Conservation (phyloP, 2,888 invertebrate species). For the Eulithis prunata region DNA sequence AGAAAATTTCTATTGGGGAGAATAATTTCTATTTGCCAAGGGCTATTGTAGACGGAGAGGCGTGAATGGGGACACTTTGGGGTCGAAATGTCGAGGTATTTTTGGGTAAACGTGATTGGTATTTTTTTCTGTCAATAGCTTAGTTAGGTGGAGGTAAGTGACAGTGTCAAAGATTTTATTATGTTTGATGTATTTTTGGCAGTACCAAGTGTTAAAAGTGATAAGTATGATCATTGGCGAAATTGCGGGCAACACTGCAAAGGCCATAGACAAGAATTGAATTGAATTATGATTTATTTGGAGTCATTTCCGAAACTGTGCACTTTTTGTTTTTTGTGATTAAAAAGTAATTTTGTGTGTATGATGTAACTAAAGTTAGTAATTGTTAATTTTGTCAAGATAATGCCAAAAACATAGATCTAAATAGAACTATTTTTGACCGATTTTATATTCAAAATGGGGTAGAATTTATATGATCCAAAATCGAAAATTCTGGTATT, state of each 20-base stretch:
- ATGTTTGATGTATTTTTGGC: not conserved
- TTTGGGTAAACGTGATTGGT: constrained; percentile 33
- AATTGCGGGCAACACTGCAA: no score
- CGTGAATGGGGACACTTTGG: constrained; percentile 33
- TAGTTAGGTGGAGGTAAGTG: constrained; percentile 32
- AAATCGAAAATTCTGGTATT: no score
- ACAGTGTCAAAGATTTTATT: constrained; percentile 14
- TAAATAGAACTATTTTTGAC: no score
- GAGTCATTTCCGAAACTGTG: not conserved
- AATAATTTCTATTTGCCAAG: constrained; percentile 65
- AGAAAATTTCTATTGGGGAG: constrained; percentile 70
- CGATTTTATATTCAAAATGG: no score
- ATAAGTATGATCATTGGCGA: no score
- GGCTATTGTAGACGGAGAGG: constrained; percentile 52
- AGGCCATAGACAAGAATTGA: no score
- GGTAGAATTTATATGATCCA: no score
- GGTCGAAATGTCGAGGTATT: constrained; percentile 33
- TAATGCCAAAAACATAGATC: no score
- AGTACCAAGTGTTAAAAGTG: not conserved
- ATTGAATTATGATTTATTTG: not conserved
- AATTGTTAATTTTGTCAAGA: no score
- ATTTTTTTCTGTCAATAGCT: constrained; percentile 31
- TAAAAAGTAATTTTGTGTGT: no score
- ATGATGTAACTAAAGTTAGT: no score
- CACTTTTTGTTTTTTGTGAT: not conserved